These are phyloP conservation scores for Calycopis cecrops DNA, from an alignment of 1,140 invertebrate genomes.

Conservation along the genomic window DNA sequence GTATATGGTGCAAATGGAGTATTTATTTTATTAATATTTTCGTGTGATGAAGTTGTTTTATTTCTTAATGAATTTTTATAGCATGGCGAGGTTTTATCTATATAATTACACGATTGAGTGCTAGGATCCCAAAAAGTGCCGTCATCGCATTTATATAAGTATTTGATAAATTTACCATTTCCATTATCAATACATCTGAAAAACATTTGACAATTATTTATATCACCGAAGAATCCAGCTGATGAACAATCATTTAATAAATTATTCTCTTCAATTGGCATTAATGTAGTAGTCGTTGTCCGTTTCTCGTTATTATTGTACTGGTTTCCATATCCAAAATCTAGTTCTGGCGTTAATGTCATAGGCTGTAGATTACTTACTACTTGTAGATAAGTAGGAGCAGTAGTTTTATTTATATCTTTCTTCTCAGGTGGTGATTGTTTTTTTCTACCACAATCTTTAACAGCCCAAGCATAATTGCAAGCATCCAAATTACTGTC, in stretches of 20 bases:
- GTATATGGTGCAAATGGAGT: background rate
- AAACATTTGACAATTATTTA: constrained; percentile 75
- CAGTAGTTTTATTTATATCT: constrained; percentile 15
- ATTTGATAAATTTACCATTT: constrained; percentile 73
- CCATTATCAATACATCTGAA: constrained; percentile 79
- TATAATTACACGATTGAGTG: constrained; percentile 47
- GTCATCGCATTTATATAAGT: constrained; percentile 79
- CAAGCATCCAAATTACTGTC: constrained; percentile 77
- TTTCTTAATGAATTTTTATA: constrained; percentile 34
- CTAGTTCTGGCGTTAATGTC: constrained; percentile 15
- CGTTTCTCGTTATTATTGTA: constrained; percentile 8
- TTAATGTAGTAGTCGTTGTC: background rate
- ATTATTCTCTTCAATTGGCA: background rate
- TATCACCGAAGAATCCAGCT: constrained; percentile 72
- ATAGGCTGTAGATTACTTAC: constrained; percentile 17
- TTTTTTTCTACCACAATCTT: constrained; percentile 46
- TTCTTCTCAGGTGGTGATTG: background rate
- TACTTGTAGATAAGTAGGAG: constrained; percentile 16
- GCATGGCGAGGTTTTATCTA: constrained; percentile 13
- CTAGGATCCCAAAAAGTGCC: constrained; percentile 60
- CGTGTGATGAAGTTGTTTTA: constrained; percentile 24
- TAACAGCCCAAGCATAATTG: constrained; percentile 77
- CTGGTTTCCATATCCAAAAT: constrained; percentile 22
- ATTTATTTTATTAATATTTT: constrained; percentile 1
- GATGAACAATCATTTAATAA: constrained; percentile 32